Conservation (phyloP, 2,888 invertebrate genomes). For the Odontothrips loti region DNA sequence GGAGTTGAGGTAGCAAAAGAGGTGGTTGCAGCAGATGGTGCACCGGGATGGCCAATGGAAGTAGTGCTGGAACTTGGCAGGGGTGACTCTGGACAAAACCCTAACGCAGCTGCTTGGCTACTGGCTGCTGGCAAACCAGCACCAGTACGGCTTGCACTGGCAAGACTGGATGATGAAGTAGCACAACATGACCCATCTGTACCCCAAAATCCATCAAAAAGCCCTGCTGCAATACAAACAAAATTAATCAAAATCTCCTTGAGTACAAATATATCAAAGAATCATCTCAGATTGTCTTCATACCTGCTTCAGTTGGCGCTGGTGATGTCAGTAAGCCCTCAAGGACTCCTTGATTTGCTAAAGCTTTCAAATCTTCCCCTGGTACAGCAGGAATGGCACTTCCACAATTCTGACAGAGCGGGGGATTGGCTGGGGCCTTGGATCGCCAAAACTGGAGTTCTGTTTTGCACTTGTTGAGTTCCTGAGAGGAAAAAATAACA, state of each 20-base stretch:
- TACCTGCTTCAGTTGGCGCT: neutral
- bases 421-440: slow-evolving; percentile 71
- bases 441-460: slow-evolving; percentile 89
- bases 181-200: neutral
- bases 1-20: neutral
- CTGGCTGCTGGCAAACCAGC: neutral
- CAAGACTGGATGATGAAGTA: neutral
- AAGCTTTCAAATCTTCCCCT: slow-evolving; percentile 59
- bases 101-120: neutral
- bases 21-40: neutral
- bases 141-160: neutral
- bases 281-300: no score
- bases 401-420: slow-evolving; percentile 72
- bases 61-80: neutral
- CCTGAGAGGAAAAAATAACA: slow-evolving; percentile 51
- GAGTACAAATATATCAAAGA: no score
- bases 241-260: no score
- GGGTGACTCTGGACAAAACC: neutral
- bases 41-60: neutral
- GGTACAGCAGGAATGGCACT: slow-evolving; percentile 52
- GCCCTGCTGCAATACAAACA: neutral
- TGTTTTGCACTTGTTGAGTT: slow-evolving; percentile 86
- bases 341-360: slow-evolving; percentile 53
- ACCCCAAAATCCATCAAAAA: neutral
- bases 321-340: neutral